A percentile compares a stretch with the other conserved stretches of the same genome.
phyloP scores from a whole-genome alignment of 2,113 vertebrate species.

The Buteo buteo region DNA sequence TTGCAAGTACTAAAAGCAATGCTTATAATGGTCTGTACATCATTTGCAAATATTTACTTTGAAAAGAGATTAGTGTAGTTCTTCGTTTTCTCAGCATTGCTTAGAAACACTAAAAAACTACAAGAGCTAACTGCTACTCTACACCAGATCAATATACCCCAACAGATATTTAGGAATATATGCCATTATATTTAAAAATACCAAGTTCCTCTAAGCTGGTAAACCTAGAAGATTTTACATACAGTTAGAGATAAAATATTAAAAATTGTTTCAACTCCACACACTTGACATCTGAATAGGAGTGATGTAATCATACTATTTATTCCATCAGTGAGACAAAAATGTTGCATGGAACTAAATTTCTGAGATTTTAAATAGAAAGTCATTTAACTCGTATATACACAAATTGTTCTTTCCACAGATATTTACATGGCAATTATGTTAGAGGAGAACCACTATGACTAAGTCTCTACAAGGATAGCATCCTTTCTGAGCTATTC shows the following conservation, averaged over 20 bases:
- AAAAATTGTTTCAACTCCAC: conserved; percentile 67
- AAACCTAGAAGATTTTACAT: conserved; percentile 70
- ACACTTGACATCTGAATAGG: conserved; percentile 65
- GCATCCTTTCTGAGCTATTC: conserved; percentile 65
- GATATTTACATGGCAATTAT: conserved; percentile 76
- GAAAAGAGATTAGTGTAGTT: conserved; percentile 47
- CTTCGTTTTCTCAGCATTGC: conserved; percentile 66
- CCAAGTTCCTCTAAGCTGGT: conserved; percentile 61
- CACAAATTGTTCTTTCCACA: conserved; percentile 70
- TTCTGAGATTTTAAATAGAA: conserved; percentile 73
- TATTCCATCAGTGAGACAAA: conserved; percentile 70
- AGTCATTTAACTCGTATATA: conserved; percentile 68
- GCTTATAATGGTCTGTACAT: conserved; percentile 44
- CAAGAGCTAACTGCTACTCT: conserved; percentile 67
- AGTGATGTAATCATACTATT: conserved; percentile 67
- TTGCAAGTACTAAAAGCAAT: conserved; percentile 44
- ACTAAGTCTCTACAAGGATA: conserved; percentile 66
- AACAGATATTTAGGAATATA: conserved; percentile 72
- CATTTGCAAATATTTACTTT: conserved; percentile 54
- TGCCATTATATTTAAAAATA: conserved; percentile 72
- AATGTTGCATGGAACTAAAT: conserved; percentile 70
- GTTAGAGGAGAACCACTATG: conserved; percentile 69
- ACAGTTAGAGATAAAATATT: conserved; percentile 64
- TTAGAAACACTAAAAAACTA: conserved; percentile 71
- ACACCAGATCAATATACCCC: conserved; percentile 64